phyloP scores from a whole-genome alignment of 2,797 vertebrate genomes.

The Chelon labrosus region DNA sequence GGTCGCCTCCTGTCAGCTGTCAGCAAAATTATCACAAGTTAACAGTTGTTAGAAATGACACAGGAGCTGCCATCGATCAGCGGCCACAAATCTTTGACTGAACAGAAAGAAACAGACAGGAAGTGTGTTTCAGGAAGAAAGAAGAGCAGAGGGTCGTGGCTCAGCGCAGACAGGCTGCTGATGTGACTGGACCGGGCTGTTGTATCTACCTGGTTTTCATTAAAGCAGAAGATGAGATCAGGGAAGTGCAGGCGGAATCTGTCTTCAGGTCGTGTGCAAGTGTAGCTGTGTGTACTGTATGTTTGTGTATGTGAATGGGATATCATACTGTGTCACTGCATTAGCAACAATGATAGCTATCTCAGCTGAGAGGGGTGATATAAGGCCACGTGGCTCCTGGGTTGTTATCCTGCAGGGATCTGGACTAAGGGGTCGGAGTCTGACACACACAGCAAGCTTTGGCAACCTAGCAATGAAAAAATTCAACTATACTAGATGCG shows the following conservation, averaged over 20 bases:
- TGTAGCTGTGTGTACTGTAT: slow-evolving; percentile 19
- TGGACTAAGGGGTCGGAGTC: slow-evolving; percentile 41
- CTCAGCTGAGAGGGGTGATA: slow-evolving; percentile 47
- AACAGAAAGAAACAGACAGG: slow-evolving; percentile 22
- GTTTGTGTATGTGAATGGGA: slow-evolving; percentile 29
- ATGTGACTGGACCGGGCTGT: slow-evolving; percentile 43
- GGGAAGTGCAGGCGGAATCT: slow-evolving; percentile 32
- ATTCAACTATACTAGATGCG: background rate
- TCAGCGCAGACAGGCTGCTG: slow-evolving; percentile 48
- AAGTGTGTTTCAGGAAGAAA: slow-evolving; percentile 37
- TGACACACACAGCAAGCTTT: slow-evolving; percentile 1
- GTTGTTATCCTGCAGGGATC: slow-evolving; percentile 59
- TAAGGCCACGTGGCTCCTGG: slow-evolving; percentile 31
- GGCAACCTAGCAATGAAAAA: slow-evolving; percentile 4
- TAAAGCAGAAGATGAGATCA: slow-evolving; percentile 64
- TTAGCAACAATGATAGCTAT: slow-evolving; percentile 65
- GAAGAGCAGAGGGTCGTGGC: slow-evolving; percentile 26
- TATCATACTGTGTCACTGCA: slow-evolving; percentile 34
- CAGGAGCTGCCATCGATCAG: slow-evolving; percentile 65
- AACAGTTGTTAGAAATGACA: slow-evolving; percentile 72
- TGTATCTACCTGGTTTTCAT: slow-evolving; percentile 64
- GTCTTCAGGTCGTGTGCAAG: slow-evolving; percentile 29
- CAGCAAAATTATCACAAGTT: slow-evolving; percentile 71
- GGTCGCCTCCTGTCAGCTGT: slow-evolving; percentile 73
- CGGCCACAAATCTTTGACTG: slow-evolving; percentile 54